A percentile compares a stretch with the other conserved stretches of the same genome.
These are phyloP conservation scores for Gyrodactylus bullatarudis DNA, from an alignment of 1,140 invertebrate species.

Conservation along the genomic window DNA sequence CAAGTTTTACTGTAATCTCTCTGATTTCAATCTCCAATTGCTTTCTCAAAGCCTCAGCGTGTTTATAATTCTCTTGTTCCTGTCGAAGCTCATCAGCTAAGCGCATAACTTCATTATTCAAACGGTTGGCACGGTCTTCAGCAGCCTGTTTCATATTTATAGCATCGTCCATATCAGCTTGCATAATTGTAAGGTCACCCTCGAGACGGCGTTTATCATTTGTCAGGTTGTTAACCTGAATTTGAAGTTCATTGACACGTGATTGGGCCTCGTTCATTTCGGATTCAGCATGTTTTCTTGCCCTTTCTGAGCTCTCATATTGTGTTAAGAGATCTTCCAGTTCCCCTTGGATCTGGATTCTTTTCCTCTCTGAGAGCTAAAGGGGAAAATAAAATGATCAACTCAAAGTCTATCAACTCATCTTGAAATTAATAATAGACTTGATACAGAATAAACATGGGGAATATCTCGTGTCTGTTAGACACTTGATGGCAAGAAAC, in stretches of 20 bases:
- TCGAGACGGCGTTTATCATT: slow-evolving; percentile 4
- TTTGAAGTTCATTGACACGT: not conserved
- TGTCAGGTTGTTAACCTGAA: not conserved
- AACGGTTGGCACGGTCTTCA: slow-evolving; percentile 5
- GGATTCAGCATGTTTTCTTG: not conserved
- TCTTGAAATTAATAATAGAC: too few species aligned
- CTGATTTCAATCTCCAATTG: slow-evolving; percentile 20
- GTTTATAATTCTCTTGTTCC: slow-evolving; percentile 22
- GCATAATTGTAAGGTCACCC: slow-evolving; percentile 2
- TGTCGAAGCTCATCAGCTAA: slow-evolving; percentile 18
- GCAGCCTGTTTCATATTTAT: slow-evolving; percentile 1
- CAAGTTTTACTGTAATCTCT: slow-evolving; percentile 18
- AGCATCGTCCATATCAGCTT: slow-evolving; percentile 7
- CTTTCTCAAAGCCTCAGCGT: slow-evolving; percentile 18
- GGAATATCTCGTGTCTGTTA: too few species aligned
- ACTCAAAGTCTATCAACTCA: not conserved
- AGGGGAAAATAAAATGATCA: too few species aligned
- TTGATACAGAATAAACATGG: too few species aligned
- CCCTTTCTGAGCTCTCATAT: not conserved
- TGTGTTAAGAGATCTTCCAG: not conserved
- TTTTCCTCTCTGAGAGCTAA: slow-evolving; percentile 1
- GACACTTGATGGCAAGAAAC: too few species aligned
- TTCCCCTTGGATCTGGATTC: slow-evolving; percentile 4
- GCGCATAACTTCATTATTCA: slow-evolving; percentile 10
- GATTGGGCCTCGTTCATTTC: not conserved